A percentile compares a stretch with the other conserved stretches of the same genome.
Evolutionary conservation across 2,113 vertebrate genomes (phyloP).

Genomic region (Tonatia bakeri): DNA sequence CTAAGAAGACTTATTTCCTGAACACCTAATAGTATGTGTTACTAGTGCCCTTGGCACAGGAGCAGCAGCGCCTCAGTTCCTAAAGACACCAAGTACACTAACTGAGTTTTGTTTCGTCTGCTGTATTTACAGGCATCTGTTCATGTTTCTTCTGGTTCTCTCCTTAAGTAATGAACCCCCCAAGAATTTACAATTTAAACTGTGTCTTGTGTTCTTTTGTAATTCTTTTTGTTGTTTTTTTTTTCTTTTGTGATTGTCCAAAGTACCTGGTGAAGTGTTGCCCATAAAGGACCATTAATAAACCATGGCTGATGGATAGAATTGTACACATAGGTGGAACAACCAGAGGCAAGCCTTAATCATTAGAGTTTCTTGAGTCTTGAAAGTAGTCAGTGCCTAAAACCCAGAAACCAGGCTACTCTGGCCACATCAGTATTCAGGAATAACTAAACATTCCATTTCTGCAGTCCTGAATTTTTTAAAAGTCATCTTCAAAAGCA

Average conservation of each 20-base stretch:
- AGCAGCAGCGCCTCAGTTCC: not conserved
- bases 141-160: not conserved
- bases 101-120: not conserved
- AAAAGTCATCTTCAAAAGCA: not conserved
- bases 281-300: not conserved
- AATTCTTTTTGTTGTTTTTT: not conserved
- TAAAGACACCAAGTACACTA: not conserved
- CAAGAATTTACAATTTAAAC: not conserved
- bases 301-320: not conserved
- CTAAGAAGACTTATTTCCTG: not conserved
- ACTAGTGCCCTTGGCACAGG: not conserved
- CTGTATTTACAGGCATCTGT: not conserved
- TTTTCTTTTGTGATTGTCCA: not conserved
- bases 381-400: slow-evolving; percentile 7
- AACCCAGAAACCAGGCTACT: not conserved
- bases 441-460: not conserved
- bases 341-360: not conserved
- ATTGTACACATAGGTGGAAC: not conserved
- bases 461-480: not conserved
- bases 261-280: not conserved
- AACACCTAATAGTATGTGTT: not conserved
- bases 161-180: not conserved
- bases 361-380: not conserved
- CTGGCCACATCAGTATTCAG: not conserved
- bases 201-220: not conserved